Base-by-base conservation (phyloP, 1,140 invertebrate species). In the Drosophila sulfurigaster region DNA sequence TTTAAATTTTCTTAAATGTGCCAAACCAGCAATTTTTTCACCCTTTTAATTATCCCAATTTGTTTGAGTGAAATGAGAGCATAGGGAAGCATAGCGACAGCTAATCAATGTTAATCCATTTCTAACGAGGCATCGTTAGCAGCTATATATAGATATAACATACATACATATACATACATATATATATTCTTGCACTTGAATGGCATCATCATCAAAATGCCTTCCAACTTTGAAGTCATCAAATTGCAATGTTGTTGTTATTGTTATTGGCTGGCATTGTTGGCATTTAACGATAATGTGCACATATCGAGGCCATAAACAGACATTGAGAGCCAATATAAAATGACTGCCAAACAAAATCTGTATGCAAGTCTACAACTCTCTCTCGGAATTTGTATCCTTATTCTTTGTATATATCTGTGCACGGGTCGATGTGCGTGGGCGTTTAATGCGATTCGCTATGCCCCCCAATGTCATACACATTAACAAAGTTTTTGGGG, bases 101-200 rank as follows among this genome's bases (percentile, higher is more conserved):
- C 79, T 88, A 88, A 88, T 88, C 83, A 88, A 88, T 82, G 83
- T 78, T 88, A 88, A 88, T 88, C 73, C 83, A 82, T 88, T 88
- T 88, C 80, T 88, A 88, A 88, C 83, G 83, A 88, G 70, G 38
- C 67, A 43, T 88, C 83, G 80, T 88, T 88, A 86, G 60, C 20
- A 5, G 28, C 15, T 13, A 49, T 38, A 70, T 43, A 79, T 54
- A 69, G 52, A 62, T 20, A n/a, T n/a, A n/a, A 35, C 48, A 48
- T 41, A 45, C 7, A 45, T 30, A 46, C 16, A 83, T 46, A 74
- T 7, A 41, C 13, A 64, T 16, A 70, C 60, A 25, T 58, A 51
- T 28, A 25, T 32, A 8, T 32, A 32, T 32, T 8, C 41, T n/a
- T 45, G 38, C 30, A 71, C 38, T 76, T 69, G 75, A 72, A 82